Evolutionary conservation across 2,888 invertebrate species (phyloP).

Genomic region (Sacculina carcini): DNA sequence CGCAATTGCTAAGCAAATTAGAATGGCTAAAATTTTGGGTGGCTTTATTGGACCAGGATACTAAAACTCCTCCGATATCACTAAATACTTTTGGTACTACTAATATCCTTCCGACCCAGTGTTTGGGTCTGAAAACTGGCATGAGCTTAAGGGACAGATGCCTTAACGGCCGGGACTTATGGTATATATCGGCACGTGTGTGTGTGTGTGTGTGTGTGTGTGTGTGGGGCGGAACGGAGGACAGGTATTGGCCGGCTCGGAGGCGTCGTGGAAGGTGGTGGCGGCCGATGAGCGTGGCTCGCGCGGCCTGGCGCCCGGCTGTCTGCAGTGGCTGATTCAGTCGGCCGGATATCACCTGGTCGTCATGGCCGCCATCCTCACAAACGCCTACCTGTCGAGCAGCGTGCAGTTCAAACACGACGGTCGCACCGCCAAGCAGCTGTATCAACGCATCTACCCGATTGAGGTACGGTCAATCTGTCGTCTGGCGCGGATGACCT

Average conservation of each 20-base stretch:
- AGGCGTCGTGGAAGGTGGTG: slow-evolving; percentile 81
- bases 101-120: no score
- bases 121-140: no score
- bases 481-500: not conserved
- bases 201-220: no score
- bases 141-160: no score
- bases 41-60: no score
- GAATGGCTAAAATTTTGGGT: no score
- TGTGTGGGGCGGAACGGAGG: not conserved
- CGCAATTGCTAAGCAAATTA: no score
- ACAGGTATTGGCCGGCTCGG: slow-evolving; percentile 53
- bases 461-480: slow-evolving; percentile 34
- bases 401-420: slow-evolving; percentile 86
- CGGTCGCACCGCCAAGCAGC: slow-evolving; percentile 28
- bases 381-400: slow-evolving; percentile 85
- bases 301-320: slow-evolving; percentile 55
- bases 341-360: slow-evolving; percentile 76
- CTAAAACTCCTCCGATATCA: no score
- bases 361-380: slow-evolving; percentile 78
- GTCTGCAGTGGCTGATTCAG: slow-evolving; percentile 56
- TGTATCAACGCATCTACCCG: slow-evolving; percentile 75
- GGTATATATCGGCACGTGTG: no score
- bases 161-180: no score
- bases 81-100: no score
- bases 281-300: slow-evolving; percentile 91